Percentiles rank a stretch among this genome's conserved stretches.
phyloP scores from a whole-genome alignment of 2,113 vertebrate genomes.

The Marcusenius ussheri region DNA sequence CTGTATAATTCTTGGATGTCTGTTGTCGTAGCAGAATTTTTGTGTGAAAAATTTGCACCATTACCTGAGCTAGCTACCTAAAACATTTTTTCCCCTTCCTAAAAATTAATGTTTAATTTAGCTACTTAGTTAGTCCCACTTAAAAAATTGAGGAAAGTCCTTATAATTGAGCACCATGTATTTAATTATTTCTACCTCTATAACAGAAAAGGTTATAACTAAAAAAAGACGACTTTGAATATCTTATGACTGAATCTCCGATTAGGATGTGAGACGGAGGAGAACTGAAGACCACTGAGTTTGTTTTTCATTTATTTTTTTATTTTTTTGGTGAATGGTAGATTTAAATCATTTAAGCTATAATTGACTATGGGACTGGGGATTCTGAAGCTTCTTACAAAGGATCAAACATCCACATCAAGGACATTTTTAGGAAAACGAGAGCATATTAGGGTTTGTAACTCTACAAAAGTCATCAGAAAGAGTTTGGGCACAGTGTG shows the following conservation, averaged over 20 bases:
- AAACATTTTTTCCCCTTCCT: not conserved
- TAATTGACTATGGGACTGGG: not conserved
- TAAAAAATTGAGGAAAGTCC: not conserved
- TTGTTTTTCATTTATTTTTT: not conserved
- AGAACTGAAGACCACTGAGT: not conserved
- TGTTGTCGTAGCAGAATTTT: not conserved
- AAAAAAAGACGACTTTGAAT: not conserved
- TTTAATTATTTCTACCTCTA: conserved; percentile 2
- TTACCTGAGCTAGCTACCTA: not conserved
- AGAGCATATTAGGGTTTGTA: not conserved
- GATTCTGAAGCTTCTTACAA: conserved; percentile 15
- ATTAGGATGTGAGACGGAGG: not conserved
- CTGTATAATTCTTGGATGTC: not conserved
- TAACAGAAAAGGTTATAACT: not conserved
- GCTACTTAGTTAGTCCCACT: not conserved
- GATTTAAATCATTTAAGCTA: conserved; percentile 3
- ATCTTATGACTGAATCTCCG: not conserved
- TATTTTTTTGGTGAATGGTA: not conserved
- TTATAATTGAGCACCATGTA: not conserved
- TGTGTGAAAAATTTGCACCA: not conserved
- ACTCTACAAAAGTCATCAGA: not conserved
- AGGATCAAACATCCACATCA: not conserved
- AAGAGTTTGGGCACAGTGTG: not conserved
- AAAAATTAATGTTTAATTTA: conserved; percentile 1
- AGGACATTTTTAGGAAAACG: not conserved